Evolutionary conservation across 2,113 vertebrate species (phyloP), one percentile per base, ranked within the genome.

Genomic region (Tupaia tana): DNA sequence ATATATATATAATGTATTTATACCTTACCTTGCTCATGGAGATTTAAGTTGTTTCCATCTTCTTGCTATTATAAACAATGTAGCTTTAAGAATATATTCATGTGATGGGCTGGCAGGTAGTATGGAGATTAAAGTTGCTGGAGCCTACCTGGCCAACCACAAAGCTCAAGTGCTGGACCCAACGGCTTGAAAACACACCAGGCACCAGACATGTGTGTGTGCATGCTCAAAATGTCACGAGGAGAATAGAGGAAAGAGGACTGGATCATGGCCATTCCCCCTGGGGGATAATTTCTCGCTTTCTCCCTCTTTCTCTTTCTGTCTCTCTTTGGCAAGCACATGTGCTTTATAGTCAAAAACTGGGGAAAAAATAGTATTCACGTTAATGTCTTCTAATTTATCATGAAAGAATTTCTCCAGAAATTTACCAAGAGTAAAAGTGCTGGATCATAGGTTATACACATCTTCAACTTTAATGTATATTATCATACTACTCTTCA

Each of bases 41-140:
- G 56, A 86, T 86, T 95, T 43, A 43, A 43, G 43, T 43, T 86
- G 24, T 54, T 85, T 96, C 59, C 14, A 85, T 54, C 70, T 56
- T 74, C 8, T 89, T 83, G 25, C 15, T 79, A 71, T 87, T 84
- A 92, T 89, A 93, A 86, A 93, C 7, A 81, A 74, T 54, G 8
- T 71, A 13, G 64, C 34, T 63, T 81, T 86, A n/a, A 93, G 86
- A 80, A 61, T 52, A 82, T 66, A 77, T 64, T 78, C 59, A 74
- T 74, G 16, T 77, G 43, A 43, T 43, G 43, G 43, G 43, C 43
- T 43, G 43, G 43, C 43, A 43, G 43, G 43, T 43, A 43, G 43
- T 43, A 43, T 43, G 43, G 43, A 43, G 43, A 43, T 43, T 43
- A 43, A 4, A 6, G 43, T 43, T 43, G 43, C 43, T 43, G 43